Conservation (phyloP, 2,888 invertebrate genomes). For the Ypsolopha scabrella region DNA sequence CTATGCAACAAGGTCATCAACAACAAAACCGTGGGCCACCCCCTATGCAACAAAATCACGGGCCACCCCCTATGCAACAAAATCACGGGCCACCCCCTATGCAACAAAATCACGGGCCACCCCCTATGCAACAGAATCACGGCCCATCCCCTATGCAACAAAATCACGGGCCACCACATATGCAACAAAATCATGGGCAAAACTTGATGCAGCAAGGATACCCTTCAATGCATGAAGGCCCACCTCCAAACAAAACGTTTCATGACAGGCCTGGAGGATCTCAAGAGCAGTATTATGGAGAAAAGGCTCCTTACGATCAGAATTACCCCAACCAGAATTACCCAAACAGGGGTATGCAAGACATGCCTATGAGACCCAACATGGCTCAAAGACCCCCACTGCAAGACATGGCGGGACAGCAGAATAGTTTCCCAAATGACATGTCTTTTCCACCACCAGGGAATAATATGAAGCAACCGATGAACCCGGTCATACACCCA, state of each 20-base stretch:
- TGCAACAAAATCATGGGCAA: not conserved
- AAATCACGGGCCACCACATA: not conserved
- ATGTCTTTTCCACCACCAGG: constrained; percentile 1
- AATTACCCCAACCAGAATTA: constrained; percentile 15
- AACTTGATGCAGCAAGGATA: not conserved
- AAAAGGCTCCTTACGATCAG: constrained; percentile 20
- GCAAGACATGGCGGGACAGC: constrained; percentile 16
- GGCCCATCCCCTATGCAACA: not conserved
- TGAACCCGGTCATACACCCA: not conserved
- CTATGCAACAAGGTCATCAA: constrained; percentile 13
- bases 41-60: not conserved
- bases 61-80: not conserved
- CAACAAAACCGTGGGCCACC: not conserved
- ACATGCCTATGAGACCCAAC: constrained; percentile 15
- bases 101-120: not conserved
- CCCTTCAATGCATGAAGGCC: not conserved
- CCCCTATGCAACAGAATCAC: not conserved
- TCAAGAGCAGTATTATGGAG: constrained; percentile 25
- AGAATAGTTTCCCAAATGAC: constrained; percentile 18
- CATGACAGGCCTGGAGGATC: constrained; percentile 5
- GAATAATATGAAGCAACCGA: not conserved
- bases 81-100: not conserved
- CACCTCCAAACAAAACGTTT: not conserved
- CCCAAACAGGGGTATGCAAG: not conserved
- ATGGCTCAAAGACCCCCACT: constrained; percentile 8